These are phyloP conservation scores for Ichneumoninae sp. DNA, from an alignment of 2,888 invertebrate species.

Conservation along the genomic window DNA sequence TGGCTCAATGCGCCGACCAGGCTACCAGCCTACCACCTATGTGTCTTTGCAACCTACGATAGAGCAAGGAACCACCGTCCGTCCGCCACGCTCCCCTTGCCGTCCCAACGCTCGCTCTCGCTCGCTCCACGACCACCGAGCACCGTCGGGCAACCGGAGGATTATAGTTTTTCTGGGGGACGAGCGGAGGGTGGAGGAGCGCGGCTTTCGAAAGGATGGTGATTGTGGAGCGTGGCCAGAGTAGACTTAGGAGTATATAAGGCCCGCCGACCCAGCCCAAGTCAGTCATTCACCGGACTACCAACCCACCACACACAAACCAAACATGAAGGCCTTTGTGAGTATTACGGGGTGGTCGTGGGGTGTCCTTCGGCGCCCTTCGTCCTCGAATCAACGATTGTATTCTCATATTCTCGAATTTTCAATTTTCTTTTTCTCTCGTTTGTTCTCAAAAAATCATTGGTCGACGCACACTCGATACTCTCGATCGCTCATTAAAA, in stretches of 20 bases:
- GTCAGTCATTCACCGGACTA: conserved; percentile 85
- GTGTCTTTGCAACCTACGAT: conserved; percentile 52
- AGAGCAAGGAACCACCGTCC: conserved; percentile 63
- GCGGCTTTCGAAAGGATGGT: conserved; percentile 84
- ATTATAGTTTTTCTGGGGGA: conserved; percentile 82
- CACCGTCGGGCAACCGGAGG: conserved; percentile 75
- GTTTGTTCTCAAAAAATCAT: background rate
- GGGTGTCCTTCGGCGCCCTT: conserved; percentile 63
- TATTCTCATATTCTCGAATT: conserved; percentile 14
- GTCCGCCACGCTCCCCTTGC: conserved; percentile 69
- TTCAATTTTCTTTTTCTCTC: background rate
- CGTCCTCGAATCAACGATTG: conserved; percentile 30
- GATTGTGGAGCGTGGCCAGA: conserved; percentile 82
- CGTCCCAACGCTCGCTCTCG: conserved; percentile 32
- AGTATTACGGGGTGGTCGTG: conserved; percentile 77
- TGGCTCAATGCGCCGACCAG: conserved; percentile 46
- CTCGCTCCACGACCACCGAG: conserved; percentile 59
- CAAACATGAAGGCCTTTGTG: conserved; percentile 85
- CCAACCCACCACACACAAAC: conserved; percentile 84
- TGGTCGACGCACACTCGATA: background rate
- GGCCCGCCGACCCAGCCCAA: conserved; percentile 83
- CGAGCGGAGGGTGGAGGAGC: conserved; percentile 79
- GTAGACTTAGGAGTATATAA: conserved; percentile 84
- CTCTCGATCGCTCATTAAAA: background rate
- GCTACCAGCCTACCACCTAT: conserved; percentile 60